Base-by-base conservation (phyloP, 1,140 invertebrate species). In the Diabrotica undecimpunctata region DNA sequence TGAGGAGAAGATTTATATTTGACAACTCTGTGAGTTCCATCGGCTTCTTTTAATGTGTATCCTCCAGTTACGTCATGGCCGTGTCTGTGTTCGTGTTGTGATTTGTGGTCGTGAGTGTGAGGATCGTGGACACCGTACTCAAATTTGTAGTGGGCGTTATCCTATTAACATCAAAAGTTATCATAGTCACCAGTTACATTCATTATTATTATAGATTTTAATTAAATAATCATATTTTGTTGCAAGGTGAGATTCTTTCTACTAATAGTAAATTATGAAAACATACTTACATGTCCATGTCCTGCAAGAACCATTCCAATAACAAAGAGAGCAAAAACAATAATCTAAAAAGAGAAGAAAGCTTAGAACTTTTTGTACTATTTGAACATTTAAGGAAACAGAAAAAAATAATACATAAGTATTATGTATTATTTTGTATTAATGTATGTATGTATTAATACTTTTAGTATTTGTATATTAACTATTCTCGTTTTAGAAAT, bases 81-180 rank as follows among this genome's bases (percentile, higher is more conserved):
- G n/a, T 81, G 78, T 59, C 82, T 77, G n/a, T 81, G 72, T 66
- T 82, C 81, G 60, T 77, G 73, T 61, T 83, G 81, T 8, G 68
- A 74, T 66, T 83, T 83, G 41, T 75, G 65, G 67, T 83, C 81
- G 35, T 81, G 80, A 2, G 81, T 82, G 61, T 81, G 74, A 25
- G 76, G 73, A 65, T 82, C 81, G 46, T 80, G 72, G 0, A 83
- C 79, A 35, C 76, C 79, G 71, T 83, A 83, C 14, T 79, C 73
- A 66, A 79, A 83, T 59, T 78, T 75, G 70, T 83, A 83, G 54
- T 76, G 64, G 25, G 69, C 65, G 14, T 61, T 61, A 25, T 61
- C 59, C 59, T 61, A 10, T 6, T 51, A 51, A 25, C 25, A 25
- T 25, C 25, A 5, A 57, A 36, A 53, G 0, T 53, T 12, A 53